Evolutionary conservation across 2,797 vertebrate genomes (phyloP), one percentile per base, ranked within the genome.

Genomic region (Notamacropus eugenii): DNA sequence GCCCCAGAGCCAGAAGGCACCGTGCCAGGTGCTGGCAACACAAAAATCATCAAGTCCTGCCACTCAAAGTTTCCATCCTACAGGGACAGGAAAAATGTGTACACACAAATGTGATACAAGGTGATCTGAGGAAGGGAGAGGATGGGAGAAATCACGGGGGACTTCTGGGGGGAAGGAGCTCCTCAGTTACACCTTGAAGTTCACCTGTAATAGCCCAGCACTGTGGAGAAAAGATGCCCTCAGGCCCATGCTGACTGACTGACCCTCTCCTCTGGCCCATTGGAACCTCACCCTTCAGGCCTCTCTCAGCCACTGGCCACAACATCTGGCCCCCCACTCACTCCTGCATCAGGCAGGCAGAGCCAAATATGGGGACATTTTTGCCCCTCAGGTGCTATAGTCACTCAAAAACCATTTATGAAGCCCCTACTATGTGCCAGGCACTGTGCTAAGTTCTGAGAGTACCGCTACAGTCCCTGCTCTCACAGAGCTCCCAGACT

Each of bases 391-490:
- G 22, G 55, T 0, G 1, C 2, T 31, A 1, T 0, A 13, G 0
- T 0, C 28, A 6, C 0, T 1, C 34, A 0, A 0, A 1, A 0
- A 0, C 34, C 9, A n/a, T 46, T 92, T n/a, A 8, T 40, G 22
- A 56, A 93, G 95, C 93, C 93, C 92, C 90, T 40, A 34, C 55
- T 14, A 0, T 13, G 27, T 1, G 34, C 5, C 1, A 50, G 74
- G 87, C 55, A 90, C 90, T 0, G 27, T 6, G 87, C 62, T 0
- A 62, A 93, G 91, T n/a, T 34, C 10, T 31, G 29, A 59, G 58
- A 11, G 31, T 29, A 12, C 58, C 10, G 10, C 31, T 11, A 13
- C 58, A 22, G 34, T 40, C 67, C 62, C 67, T 6, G 67, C 67
- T 74, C n/a, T 40, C 34, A 22, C 34, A 19, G 16, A 74, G 12